These are phyloP conservation scores for Melanocharis versteri DNA, from an alignment of 2,113 vertebrate genomes.

Conservation along the genomic window DNA sequence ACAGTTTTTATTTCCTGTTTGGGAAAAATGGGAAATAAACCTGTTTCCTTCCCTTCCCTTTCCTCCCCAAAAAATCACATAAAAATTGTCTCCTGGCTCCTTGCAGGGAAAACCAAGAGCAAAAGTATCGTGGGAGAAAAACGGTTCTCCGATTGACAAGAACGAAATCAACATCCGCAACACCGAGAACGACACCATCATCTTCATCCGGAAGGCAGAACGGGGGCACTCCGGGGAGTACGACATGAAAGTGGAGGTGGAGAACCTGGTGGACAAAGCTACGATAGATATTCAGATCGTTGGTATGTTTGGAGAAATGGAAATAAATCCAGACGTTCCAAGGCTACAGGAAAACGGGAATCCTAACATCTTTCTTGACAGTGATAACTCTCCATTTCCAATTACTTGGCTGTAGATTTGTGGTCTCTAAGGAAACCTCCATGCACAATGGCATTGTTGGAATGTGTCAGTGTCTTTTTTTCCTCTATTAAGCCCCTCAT, in stretches of 20 bases:
- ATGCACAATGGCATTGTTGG: not conserved
- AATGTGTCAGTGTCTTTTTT: not conserved
- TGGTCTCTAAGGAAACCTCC: not conserved
- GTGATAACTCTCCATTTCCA: not conserved
- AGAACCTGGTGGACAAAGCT: slow-evolving; percentile 85
- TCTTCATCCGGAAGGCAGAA: slow-evolving; percentile 96
- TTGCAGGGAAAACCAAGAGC: slow-evolving; percentile 90
- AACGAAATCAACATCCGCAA: slow-evolving; percentile 93
- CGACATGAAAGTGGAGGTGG: slow-evolving; percentile 89
- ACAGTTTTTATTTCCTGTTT: not conserved
- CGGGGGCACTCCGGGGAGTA: slow-evolving; percentile 94
- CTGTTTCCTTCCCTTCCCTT: not conserved
- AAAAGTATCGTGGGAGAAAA: slow-evolving; percentile 90
- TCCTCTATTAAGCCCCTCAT: not conserved
- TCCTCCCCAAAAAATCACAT: not conserved
- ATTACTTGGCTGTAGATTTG: not conserved
- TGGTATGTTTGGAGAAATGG: slow-evolving; percentile 73
- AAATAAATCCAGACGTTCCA: not conserved
- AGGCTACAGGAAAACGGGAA: not conserved
- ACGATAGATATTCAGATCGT: slow-evolving; percentile 91
- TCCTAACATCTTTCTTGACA: not conserved
- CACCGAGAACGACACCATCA: slow-evolving; percentile 92
- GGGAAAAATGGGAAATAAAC: not conserved
- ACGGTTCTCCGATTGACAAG: slow-evolving; percentile 83
- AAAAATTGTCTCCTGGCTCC: not conserved